A percentile compares a stretch with the other conserved stretches of the same genome.
Conservation (phyloP, 1,140 invertebrate genomes). For the Hermatobates lingyangjiaoensis region DNA sequence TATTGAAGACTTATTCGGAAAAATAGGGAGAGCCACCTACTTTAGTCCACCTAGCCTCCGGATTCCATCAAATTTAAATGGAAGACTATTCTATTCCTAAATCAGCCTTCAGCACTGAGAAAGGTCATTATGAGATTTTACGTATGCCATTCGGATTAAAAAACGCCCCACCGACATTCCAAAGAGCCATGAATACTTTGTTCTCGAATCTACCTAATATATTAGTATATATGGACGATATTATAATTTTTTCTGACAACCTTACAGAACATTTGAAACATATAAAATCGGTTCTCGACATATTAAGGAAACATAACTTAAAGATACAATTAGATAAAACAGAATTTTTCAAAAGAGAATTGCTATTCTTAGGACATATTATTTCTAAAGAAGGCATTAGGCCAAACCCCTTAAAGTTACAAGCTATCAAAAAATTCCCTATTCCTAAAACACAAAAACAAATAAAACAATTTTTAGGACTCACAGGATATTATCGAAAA, state of each 20-base stretch:
- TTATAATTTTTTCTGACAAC: too few species aligned
- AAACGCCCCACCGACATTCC: slow-evolving; percentile 12
- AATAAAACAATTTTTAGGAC: slow-evolving; percentile 24
- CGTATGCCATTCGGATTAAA: slow-evolving; percentile 15
- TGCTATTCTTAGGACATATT: slow-evolving; percentile 21
- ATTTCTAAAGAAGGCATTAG: slow-evolving; percentile 19
- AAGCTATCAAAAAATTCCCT: slow-evolving; percentile 18
- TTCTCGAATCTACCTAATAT: too few species aligned
- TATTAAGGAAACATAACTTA: too few species aligned
- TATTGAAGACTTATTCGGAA: slow-evolving; percentile 3
- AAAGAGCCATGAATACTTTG: slow-evolving; percentile 21
- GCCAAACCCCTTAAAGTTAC: slow-evolving; percentile 20
- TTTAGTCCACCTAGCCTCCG: slow-evolving; percentile 14
- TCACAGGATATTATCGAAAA: slow-evolving; percentile 22
- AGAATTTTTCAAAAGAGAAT: slow-evolving; percentile 19
- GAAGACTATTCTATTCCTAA: slow-evolving; percentile 10
- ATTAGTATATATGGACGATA: too few species aligned
- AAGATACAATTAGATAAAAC: slow-evolving; percentile 16
- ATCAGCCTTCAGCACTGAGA: slow-evolving; percentile 16
- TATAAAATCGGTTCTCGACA: too few species aligned
- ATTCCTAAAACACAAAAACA: slow-evolving; percentile 22
- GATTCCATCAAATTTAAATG: slow-evolving; percentile 21
- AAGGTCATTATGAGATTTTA: slow-evolving; percentile 13
- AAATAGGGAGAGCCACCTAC: slow-evolving; percentile 4
- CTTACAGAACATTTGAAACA: too few species aligned